phyloP scores from a whole-genome alignment of 2,888 invertebrate genomes.

The Nipponacmea schrenckii region DNA sequence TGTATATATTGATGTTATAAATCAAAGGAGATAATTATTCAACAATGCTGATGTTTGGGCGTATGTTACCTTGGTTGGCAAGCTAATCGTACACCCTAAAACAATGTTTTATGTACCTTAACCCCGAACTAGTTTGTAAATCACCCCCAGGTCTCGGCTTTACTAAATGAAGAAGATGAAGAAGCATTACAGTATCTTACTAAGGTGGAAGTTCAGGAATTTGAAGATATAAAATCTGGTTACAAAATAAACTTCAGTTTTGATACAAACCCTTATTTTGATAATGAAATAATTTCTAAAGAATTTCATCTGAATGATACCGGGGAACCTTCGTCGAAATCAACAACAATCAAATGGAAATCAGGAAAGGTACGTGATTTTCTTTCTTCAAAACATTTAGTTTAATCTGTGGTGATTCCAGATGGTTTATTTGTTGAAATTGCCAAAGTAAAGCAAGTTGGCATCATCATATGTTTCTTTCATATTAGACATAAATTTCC shows the following conservation, averaged over 20 bases:
- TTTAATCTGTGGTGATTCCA: too few relatives aligned
- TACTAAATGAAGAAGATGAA: constrained; percentile 85
- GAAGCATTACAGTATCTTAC: constrained; percentile 71
- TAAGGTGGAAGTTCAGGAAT: constrained; percentile 81
- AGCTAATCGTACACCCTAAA: too few relatives aligned
- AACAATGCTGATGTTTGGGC: too few relatives aligned
- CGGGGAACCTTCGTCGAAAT: constrained; percentile 79
- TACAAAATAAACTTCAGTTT: constrained; percentile 74
- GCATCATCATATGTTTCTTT: too few relatives aligned
- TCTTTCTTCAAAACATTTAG: too few relatives aligned
- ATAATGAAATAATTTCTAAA: constrained; percentile 82
- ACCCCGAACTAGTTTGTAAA: constrained; percentile 77
- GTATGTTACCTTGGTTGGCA: too few relatives aligned
- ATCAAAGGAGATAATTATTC: too few relatives aligned
- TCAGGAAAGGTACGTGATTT: constrained; percentile 74
- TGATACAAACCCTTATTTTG: constrained; percentile 84
- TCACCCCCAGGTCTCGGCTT: constrained; percentile 84
- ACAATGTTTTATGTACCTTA: constrained; percentile 32
- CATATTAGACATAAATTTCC: too few relatives aligned
- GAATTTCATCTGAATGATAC: constrained; percentile 79
- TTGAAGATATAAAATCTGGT: constrained; percentile 87
- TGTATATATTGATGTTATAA: too few relatives aligned
- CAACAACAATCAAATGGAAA: constrained; percentile 84
- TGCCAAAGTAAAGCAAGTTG: too few relatives aligned
- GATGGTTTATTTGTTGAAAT: too few relatives aligned